A percentile compares a stretch with the other conserved stretches of the same genome.
These are phyloP conservation scores for Lacerta bilineata DNA, from an alignment of 2,797 vertebrate genomes.

Conservation along the genomic window DNA sequence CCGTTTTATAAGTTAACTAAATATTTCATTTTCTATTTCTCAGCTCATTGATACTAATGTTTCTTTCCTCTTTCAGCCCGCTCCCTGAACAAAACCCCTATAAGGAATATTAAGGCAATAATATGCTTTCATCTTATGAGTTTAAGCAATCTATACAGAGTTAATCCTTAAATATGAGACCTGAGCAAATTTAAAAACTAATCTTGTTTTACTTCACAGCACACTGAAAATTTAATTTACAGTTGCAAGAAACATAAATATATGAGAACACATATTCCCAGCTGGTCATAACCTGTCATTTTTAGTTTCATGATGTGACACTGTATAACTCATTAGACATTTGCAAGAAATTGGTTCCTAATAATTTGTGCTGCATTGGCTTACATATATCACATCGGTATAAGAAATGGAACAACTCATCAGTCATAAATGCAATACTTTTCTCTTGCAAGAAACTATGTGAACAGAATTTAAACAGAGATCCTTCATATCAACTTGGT, in stretches of 20 bases:
- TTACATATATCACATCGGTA: slow-evolving; percentile 18
- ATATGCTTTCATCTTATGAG: neutral
- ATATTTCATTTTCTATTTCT: neutral
- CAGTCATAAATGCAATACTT: slow-evolving; percentile 27
- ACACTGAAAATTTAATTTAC: slow-evolving; percentile 41
- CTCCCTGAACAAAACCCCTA: neutral
- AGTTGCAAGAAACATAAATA: slow-evolving; percentile 34
- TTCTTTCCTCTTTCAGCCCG: neutral
- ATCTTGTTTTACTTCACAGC: slow-evolving; percentile 22
- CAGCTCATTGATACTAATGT: slow-evolving; percentile 1
- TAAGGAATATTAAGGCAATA: slow-evolving; percentile 3
- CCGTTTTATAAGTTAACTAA: neutral
- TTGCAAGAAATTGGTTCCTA: slow-evolving; percentile 30
- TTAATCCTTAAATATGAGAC: slow-evolving; percentile 14
- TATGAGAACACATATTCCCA: slow-evolving; percentile 14
- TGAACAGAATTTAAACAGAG: slow-evolving; percentile 13
- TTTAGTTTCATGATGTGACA: slow-evolving; percentile 21
- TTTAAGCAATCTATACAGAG: slow-evolving; percentile 22
- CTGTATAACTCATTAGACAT: slow-evolving; percentile 3
- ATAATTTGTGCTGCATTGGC: slow-evolving; percentile 23
- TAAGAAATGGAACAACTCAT: slow-evolving; percentile 4
- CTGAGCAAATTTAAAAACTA: slow-evolving; percentile 22
- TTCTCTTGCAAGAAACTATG: neutral
- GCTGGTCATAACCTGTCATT: slow-evolving; percentile 14
- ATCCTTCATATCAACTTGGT: neutral